Base-by-base conservation (phyloP, 2,888 invertebrate genomes). In the Polymixis flavicincta region DNA sequence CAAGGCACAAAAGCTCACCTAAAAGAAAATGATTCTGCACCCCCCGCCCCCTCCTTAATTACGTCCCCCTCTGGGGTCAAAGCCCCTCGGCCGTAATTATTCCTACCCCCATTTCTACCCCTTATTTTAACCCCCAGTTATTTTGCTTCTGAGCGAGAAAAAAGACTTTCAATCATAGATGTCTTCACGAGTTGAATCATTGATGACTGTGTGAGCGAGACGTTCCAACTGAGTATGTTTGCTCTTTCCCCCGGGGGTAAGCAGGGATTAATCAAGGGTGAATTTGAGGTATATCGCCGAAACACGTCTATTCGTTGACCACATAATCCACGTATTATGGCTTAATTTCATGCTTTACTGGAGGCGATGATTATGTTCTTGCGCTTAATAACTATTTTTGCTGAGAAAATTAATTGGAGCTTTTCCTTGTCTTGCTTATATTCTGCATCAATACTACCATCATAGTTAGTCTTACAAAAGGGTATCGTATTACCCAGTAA, bases 81-180 rank as follows among this genome's bases (percentile, higher is more conserved):
- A 88, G 88, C 86, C 87, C 89, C 84, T 84, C 87, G 71, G 78
- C 82, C 86, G 91, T 93, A 93, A 94, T 94, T 94, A 94, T 93
- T 92, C 91, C 89, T 87, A 87, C 91, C 87, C 88, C 85, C 55
- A 77, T 82, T 81, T 67, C 76, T 70, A 81, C 83, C 80, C 72
- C 50, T 76, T 74, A 80, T 66, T 76, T 71, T 89, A 86, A 86
- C 90, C 90, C 85, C 86, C 83, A 60, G 69, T 81, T 79, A 78
- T 84, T 84, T 85, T 85, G 78, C 37, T 84, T 74, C 76, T 64
- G 64, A 70, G 72, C 78, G 74, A 74, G 82, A 80, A 87, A 87
- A 89, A 90, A 89, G 87, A 79, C 82, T 89, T 89, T 89, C 92
- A 91, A 92, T 92, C 91, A 91, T 91, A 89, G 86, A 88, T 84